Percentiles rank a stretch among this genome's conserved stretches.
phyloP scores from a whole-genome alignment of 2,113 vertebrate species.

The Aleadryas rufinucha region DNA sequence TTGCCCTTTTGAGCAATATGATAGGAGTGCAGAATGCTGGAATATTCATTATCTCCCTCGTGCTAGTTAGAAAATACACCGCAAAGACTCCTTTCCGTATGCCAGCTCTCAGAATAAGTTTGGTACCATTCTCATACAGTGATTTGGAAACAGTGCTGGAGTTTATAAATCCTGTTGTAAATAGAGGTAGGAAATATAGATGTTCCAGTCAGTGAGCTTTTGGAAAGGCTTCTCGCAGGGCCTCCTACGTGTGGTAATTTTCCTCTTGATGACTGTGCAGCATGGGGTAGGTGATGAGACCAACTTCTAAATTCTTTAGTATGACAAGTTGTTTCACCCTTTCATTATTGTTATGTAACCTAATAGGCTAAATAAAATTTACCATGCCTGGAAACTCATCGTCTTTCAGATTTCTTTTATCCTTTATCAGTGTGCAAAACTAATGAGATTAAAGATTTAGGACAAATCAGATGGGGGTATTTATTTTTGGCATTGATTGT shows the following conservation, averaged over 20 bases:
- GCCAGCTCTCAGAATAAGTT: background rate
- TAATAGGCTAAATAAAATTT: background rate
- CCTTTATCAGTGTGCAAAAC: background rate
- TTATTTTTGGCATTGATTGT: constrained; percentile 43
- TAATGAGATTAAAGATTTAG: constrained; percentile 59
- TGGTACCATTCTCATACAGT: background rate
- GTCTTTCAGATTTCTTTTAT: background rate
- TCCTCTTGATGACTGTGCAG: background rate
- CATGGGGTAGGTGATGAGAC: background rate
- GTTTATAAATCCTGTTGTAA: background rate
- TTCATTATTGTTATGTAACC: background rate
- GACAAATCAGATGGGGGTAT: background rate
- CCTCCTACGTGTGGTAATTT: background rate
- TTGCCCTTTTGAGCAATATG: background rate
- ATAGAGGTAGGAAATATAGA: background rate
- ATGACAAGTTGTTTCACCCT: background rate
- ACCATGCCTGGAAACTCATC: background rate
- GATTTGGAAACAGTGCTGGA: background rate
- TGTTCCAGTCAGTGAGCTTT: background rate
- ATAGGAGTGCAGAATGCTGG: background rate
- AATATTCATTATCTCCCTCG: background rate
- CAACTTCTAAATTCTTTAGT: background rate
- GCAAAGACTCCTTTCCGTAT: background rate
- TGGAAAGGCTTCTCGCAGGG: background rate
- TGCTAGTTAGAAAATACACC: background rate